Base-by-base conservation (phyloP, 1,140 invertebrate genomes). In the Drosophila kohkoa region DNA sequence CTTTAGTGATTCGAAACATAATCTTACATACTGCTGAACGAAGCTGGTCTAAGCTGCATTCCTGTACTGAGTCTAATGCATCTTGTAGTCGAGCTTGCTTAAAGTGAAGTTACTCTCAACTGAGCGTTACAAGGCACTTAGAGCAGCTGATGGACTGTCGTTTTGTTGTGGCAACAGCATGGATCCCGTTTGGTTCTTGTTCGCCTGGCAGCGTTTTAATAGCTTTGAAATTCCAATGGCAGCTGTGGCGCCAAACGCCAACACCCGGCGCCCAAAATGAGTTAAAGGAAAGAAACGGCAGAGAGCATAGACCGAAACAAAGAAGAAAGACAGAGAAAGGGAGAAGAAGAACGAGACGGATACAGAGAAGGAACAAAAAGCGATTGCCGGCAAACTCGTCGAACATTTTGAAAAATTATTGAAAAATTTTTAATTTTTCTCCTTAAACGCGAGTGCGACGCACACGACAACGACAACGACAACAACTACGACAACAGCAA, bases 221-320 rank as follows among this genome's bases (percentile, higher is more conserved):
- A 91, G 88, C 90, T 92, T 89, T 86, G 90, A 80, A 90, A 91
- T 82, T 91, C 81, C 83, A 80, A 85, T 82, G 80, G 85, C 90
- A 92, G 90, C 90, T 92, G 90, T 80, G 90, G 74, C 77, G 75
- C 71, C 76, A 60, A 69, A 64, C 55, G 41, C 38, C 48, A 52
- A 41, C 32, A 51, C 48, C 38, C 46, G 38, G 48, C 48, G 67
- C 66, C 71, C 41, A 71, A 77, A 74, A 64, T 54, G 63, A 10
- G 51, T 28, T 28, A 30, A 64, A 54, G 57, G 46, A 51, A 52
- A 76, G 60, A 41, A 77, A 66, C 66, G 66, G 48, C 62, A 74
- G 71, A 54, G 68, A 89, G 28, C 5, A 38, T 8, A 38, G 35
- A 38, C 7, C 35, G 35, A 38, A 38, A 8, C 35, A 38, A 38